Evolutionary conservation across 2,113 vertebrate species (phyloP), one percentile per base, ranked within the genome.

Genomic region (Petrocephalus zakoni): DNA sequence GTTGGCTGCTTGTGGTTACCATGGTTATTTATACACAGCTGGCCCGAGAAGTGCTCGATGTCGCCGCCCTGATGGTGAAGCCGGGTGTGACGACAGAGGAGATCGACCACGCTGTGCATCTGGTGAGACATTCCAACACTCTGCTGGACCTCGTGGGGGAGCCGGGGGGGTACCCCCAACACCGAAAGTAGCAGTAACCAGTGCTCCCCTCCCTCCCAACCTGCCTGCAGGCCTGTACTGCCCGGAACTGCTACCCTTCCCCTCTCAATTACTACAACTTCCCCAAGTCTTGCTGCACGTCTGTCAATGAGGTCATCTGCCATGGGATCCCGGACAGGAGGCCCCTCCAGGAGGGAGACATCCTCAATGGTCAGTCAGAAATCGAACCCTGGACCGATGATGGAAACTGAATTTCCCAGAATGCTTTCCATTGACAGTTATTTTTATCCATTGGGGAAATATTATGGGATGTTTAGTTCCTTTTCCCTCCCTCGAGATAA

Each of bases 191-290:
- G 4, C 6, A n/a, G 11, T n/a, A 86, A 19, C 34, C 29, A 19
- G 72, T 78, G 15, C 15, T n/a, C 29, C 11, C 17, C 29, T 19
- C 34, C 34, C 34, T 78, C 29, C 34, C 11, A 82, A 47, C 78
- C 15, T 91, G 90, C 47, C 58, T 93, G 49, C 90, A 99, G 98
- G 98, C 98, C 88, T 99, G 98, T 90, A 97, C 95, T 93, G 96
- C 97, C 78, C 97, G 98, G 93, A 99, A 97, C 91, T 99, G 98
- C 93, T 99, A 99, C 93, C 98, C 98, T 85, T 99, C 98, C 58
- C 98, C 98, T 51, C 94, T 99, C 92, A 99, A 99, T 95, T 99
- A 99, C 91, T 99, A 99, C 94, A 99, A 99, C 95, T 99, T 99
- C 88, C 98, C 98, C 2, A 99, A 99, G 94, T 99, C 98, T 0